Evolutionary conservation across 2,888 invertebrate species (phyloP).

Genomic region (Orthosia cruda): DNA sequence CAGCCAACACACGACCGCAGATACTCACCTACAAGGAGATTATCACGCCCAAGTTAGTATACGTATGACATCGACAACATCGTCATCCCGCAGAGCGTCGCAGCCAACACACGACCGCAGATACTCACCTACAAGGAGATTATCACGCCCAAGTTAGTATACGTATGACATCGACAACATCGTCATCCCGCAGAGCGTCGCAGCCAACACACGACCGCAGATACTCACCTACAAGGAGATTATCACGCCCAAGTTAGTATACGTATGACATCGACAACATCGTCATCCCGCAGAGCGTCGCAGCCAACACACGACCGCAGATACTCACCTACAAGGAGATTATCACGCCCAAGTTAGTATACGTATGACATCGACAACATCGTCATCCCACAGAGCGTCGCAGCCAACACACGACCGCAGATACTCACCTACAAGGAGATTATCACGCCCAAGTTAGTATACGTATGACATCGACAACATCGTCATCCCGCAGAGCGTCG

Average conservation of each 20-base stretch:
- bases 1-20: slow-evolving; percentile 96
- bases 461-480: slow-evolving; percentile 99
- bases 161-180: slow-evolving; percentile 99
- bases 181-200: slow-evolving; percentile 98
- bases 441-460: slow-evolving; percentile 97
- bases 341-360: slow-evolving; percentile 97
- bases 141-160: slow-evolving; percentile 97
- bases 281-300: slow-evolving; percentile 98
- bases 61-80: slow-evolving; percentile 99
- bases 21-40: slow-evolving; percentile 99
- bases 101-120: slow-evolving; percentile 96
- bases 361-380: slow-evolving; percentile 99
- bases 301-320: slow-evolving; percentile 96
- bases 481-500: slow-evolving; percentile 98
- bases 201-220: slow-evolving; percentile 96
- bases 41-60: slow-evolving; percentile 97
- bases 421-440: slow-evolving; percentile 99
- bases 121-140: slow-evolving; percentile 99
- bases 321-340: slow-evolving; percentile 99
- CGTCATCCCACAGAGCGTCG: slow-evolving; percentile 98
- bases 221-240: slow-evolving; percentile 99
- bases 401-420: slow-evolving; percentile 96
- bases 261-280: slow-evolving; percentile 99
- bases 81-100: slow-evolving; percentile 98
- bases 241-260: slow-evolving; percentile 97